A percentile compares a stretch with the other conserved stretches of the same genome.
Conservation (phyloP, 1,140 invertebrate species). For the Drosophila ironensis region DNA sequence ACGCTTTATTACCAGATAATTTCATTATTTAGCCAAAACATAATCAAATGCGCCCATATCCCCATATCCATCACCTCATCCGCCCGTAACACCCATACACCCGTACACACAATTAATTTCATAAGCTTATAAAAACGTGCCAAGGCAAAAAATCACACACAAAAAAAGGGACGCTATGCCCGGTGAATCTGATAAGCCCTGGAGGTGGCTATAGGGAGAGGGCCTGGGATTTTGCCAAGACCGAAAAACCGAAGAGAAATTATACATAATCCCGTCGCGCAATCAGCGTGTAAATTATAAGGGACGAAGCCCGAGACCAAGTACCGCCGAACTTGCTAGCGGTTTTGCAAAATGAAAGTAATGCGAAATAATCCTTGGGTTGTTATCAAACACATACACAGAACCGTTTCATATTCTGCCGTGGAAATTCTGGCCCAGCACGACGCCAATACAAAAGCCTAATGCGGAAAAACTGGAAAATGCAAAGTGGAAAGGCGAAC, state of each 20-base stretch:
- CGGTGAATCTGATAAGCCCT: constrained; percentile 56
- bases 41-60: constrained; percentile 65
- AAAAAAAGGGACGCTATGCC: constrained; percentile 24
- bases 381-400: constrained; percentile 70
- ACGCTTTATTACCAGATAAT: constrained; percentile 75
- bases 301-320: constrained; percentile 55
- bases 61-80: constrained; percentile 66
- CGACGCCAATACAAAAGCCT: constrained; percentile 68
- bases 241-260: constrained; percentile 65
- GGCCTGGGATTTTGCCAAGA: constrained; percentile 2
- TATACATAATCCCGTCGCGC: constrained; percentile 74
- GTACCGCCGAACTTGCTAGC: constrained; percentile 76
- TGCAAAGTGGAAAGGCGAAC: constrained; percentile 70
- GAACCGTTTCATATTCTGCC: background rate
- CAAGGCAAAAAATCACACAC: constrained; percentile 40
- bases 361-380: constrained; percentile 77
- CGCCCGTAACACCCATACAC: constrained; percentile 9
- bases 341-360: constrained; percentile 77
- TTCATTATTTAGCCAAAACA: constrained; percentile 77
- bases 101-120: constrained; percentile 67
- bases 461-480: constrained; percentile 56
- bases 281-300: constrained; percentile 80
- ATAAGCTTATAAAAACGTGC: constrained; percentile 77
- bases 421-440: constrained; percentile 33
- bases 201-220: background rate